Evolutionary conservation across 2,113 vertebrate genomes (phyloP), one percentile per base, ranked within the genome.

Genomic region (Mirza zaza): DNA sequence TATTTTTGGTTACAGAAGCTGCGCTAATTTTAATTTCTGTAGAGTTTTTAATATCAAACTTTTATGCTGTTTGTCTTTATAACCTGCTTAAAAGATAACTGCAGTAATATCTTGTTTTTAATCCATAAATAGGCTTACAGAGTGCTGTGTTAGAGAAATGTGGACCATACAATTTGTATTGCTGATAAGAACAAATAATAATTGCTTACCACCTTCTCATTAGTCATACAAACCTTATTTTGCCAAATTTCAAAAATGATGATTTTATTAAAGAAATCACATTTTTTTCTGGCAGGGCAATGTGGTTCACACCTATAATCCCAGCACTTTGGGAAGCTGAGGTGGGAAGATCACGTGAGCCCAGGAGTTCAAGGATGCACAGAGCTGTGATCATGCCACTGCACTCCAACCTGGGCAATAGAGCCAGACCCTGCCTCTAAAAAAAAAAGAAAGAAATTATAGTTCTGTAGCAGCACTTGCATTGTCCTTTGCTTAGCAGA

Each of bases 21-120:
- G 76, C 36, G 36, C 23, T 57, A 76, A 76, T 76, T 68, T 94
- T 59, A 67, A 94, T 67, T 77, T 90, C 59, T 94, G 4, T 75
- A 57, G 48, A 14, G 42, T 70, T 87, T 79, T 80, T 36, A 57
- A 63, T 63, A 18, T 17, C 82, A 87, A 55, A 32, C 12, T 29
- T 90, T 76, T 90, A 90, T 59, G 48, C 79, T 83, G 15, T 75
- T 82, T 83, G 45, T 94, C 29, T 42, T 94, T 94, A 94, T 11
- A 83, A 65, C 57, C 48, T 55, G 8, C 45, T 83, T 83, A 59
- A 52, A 73, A 87, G 23, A 85, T 21, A 57, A n/a, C 32, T 82
- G 15, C 32, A 76, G 29, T 34, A 67, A 48, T 67, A 48, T 90
- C 29, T 75, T 67, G 48, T 79, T 94, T 94, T 84, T 90, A 7